Conservation (phyloP, 1,140 invertebrate species). For the Babylonia areolata region DNA sequence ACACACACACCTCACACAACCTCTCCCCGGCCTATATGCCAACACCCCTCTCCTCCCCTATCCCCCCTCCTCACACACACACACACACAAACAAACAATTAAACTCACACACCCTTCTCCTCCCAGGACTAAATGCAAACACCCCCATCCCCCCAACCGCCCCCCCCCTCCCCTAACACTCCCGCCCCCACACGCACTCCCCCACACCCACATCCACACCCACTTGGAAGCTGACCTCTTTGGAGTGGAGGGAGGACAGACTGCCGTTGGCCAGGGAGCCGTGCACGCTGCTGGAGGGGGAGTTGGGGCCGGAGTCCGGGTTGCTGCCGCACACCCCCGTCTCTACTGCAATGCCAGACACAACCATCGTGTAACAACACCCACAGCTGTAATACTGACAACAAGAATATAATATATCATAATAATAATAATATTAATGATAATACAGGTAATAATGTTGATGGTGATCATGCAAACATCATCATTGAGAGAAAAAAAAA, state of each 20-base stretch:
- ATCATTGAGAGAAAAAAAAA: no score
- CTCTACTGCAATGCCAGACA: slow-evolving; percentile 70
- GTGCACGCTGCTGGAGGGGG: slow-evolving; percentile 78
- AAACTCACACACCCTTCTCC: neutral
- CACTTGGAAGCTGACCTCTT: slow-evolving; percentile 65
- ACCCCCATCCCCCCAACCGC: no score
- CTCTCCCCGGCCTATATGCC: neutral
- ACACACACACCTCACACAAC: neutral
- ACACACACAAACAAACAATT: no score
- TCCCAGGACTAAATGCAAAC: no score
- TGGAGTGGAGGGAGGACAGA: slow-evolving; percentile 61
- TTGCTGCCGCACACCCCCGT: slow-evolving; percentile 81
- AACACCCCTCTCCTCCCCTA: no score
- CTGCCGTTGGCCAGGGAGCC: slow-evolving; percentile 69
- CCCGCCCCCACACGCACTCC: neutral
- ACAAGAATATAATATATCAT: neutral
- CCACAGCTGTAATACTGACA: neutral
- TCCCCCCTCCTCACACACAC: no score
- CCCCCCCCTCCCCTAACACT: no score
- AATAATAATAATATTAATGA: no score
- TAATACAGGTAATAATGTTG: neutral
- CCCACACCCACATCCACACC: neutral
- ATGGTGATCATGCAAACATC: neutral
- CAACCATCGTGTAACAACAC: neutral
- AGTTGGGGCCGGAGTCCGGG: slow-evolving; percentile 89